These are phyloP conservation scores for Bambusicola thoracicus DNA, from an alignment of 2,113 vertebrate species.

Conservation along the genomic window DNA sequence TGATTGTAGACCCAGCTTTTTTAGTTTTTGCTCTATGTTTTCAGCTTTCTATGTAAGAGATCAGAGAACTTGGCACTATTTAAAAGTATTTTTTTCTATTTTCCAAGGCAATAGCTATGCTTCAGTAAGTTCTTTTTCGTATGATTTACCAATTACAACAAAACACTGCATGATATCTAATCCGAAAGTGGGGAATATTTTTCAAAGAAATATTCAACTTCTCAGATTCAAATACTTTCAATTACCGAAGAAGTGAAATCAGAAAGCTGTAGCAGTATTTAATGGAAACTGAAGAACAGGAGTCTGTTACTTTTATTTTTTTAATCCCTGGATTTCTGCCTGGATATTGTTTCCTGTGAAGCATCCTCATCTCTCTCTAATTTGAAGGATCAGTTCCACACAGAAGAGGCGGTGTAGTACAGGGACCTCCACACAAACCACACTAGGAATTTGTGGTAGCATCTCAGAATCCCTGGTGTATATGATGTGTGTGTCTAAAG, in stretches of 20 bases:
- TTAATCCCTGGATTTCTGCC: neutral
- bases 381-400: neutral
- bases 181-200: neutral
- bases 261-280: neutral
- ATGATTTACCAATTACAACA: neutral
- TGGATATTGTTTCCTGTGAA: neutral
- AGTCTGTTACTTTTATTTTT: neutral
- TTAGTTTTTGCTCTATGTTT: neutral
- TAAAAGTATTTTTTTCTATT: neutral
- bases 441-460: neutral
- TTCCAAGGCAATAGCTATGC: neutral
- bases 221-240: neutral
- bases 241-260: neutral
- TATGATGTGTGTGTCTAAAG: neutral
- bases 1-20: neutral
- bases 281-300: neutral
- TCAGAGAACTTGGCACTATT: neutral
- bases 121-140: constrained; percentile 6
- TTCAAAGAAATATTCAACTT: neutral
- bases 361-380: neutral
- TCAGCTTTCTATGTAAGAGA: neutral
- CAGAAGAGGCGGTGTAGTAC: neutral
- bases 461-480: neutral
- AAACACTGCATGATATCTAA: neutral
- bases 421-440: neutral